Evolutionary conservation across 1,140 invertebrate genomes (phyloP), one percentile per base, ranked within the genome.

Genomic region (Tetragnatha versicolor): DNA sequence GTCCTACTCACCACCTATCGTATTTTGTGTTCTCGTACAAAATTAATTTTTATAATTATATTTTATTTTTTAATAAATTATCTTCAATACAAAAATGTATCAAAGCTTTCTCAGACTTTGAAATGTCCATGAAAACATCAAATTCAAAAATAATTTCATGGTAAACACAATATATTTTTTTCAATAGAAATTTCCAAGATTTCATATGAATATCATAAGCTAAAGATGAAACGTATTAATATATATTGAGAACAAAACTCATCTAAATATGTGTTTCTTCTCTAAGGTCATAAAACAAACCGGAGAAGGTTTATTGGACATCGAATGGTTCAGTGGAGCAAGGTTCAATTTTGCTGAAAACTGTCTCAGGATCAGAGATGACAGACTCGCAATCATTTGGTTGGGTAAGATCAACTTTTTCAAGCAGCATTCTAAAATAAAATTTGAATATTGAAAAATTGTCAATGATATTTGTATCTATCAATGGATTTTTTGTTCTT

Each of bases 301-400:
- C 5, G 68, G 68, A 35, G 25, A n/a, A 3, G 68, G 68, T 22
- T 70, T 70, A 53, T 27, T 70, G 20, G 68, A 70, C 27, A 82
- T 81, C 22, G 49, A 73, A 25, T 84, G 84, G 83, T 84, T 84
- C 70, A 31, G 72, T 37, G 83, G 83, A 6, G 79, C 81, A 1
- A 73, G 66, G 35, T 58, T 84, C 4, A 84, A 84, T 61, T 84
- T 84, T 81, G 83, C 84, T 39, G 83, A 84, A 66, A 84, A 84
- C 61, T 61, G 83, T 31, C 72, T 84, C 3, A 72, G 27, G 80
- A 79, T 72, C 60, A 12, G 65, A 82, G 29, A 81, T 60, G 31
- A 63, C 29, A 20, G 82, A 83, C 1, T 53, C 12, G 68, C 68
- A 12, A 12, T 70, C 33, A 37, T 55, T n/a, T 70, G 49, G 9